Base-by-base conservation (phyloP, 2,888 invertebrate species). In the Nomada hirtipes region DNA sequence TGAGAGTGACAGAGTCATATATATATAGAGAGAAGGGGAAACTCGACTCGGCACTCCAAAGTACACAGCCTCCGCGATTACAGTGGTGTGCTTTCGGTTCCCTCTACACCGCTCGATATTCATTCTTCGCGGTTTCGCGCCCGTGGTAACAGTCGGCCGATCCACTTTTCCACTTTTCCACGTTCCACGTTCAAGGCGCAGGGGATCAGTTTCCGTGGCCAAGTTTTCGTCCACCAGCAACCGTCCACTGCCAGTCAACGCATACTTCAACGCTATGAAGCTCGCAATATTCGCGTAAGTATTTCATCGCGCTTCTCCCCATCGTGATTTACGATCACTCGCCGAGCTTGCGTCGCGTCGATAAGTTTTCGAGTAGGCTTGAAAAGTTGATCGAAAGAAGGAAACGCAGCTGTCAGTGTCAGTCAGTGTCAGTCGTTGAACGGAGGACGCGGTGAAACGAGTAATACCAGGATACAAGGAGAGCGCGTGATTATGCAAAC, bases 41-140 rank as follows among this genome's bases (percentile, higher is more conserved):
- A 92, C 91, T 86, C 83, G 86, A 80, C 90, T 88, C 91, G 89
- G 87, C 92, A 91, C 91, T 92, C 92, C 89, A 91, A 91, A 92
- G 92, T 92, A 92, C 91, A 92, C 92, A 91, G 92, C 92, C 92
- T 92, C 91, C 92, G 91, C 91, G 91, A 90, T 91, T 92, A 89
- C 92, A 91, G 91, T 92, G 88, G 91, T 90, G 90, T 90, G 90
- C 84, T 86, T 81, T 82, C 86, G 83, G 80, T 79, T 83, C 83
- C 84, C 78, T 86, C 83, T 79, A 78, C 79, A 61, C 71, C 74
- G 80, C 53, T 74, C 80, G 79, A 81, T 78, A 79, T 88, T 87
- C 90, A 89, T 90, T 91, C 86, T 79, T 84, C 83, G 85, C 84
- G 89, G 87, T 84, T 88, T 88, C 87, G 90, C 88, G 86, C 85